Conservation (phyloP, 1,140 invertebrate species). For the Heliconius nattereri region DNA sequence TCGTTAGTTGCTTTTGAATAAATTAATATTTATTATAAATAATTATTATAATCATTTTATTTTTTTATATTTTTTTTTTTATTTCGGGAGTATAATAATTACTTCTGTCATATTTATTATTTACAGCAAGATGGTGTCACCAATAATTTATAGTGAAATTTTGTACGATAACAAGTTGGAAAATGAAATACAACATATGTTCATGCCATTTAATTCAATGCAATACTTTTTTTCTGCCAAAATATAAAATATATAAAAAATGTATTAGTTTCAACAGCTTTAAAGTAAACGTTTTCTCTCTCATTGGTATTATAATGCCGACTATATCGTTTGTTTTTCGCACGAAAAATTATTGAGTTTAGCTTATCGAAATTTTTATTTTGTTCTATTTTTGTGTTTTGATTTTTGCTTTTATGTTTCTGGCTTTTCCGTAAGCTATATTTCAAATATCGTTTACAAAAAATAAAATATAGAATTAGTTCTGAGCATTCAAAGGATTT, state of each 20-base stretch:
- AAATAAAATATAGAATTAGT: constrained; percentile 21
- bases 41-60: no score
- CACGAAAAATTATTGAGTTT: not conserved
- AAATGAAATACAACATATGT: constrained; percentile 19
- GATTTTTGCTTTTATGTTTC: constrained; percentile 22
- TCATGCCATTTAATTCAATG: constrained; percentile 28
- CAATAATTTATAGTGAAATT: not conserved
- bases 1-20: no score
- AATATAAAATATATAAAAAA: constrained; percentile 26
- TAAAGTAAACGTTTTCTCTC: constrained; percentile 11
- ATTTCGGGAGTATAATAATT: no score
- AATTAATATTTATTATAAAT: no score
- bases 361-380: not conserved
- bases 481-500: constrained; percentile 29
- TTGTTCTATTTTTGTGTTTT: not conserved
- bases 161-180: constrained; percentile 30
- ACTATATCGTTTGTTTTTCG: constrained; percentile 1
- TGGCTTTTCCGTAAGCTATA: constrained; percentile 1
- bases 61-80: no score
- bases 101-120: no score
- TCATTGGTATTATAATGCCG: not conserved
- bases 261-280: constrained; percentile 21
- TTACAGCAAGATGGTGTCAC: not conserved
- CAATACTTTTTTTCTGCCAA: constrained; percentile 22
- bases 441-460: not conserved